These are phyloP conservation scores for Gobius niger DNA, from an alignment of 2,113 vertebrate species.

Conservation along the genomic window DNA sequence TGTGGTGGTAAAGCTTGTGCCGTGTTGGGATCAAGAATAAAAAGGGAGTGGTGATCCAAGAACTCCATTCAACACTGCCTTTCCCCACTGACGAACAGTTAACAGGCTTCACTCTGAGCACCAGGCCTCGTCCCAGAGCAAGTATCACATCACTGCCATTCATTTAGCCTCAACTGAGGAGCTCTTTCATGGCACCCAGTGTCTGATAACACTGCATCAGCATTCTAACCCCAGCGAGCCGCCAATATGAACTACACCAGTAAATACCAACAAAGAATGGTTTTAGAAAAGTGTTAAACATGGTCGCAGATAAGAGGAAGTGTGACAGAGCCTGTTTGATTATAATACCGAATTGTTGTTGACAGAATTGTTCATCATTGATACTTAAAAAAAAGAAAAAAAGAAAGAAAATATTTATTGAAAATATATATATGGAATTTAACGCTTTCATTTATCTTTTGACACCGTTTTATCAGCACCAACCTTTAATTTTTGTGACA, in stretches of 20 bases:
- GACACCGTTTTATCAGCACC: no score
- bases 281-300: neutral
- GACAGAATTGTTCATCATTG: no score
- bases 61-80: neutral
- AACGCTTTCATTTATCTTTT: no score
- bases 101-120: no score
- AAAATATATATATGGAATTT: no score
- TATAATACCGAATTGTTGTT: no score
- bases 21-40: neutral
- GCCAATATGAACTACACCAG: neutral
- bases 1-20: neutral
- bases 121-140: constrained; percentile 8
- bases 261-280: neutral
- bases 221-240: neutral
- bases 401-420: no score
- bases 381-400: no score
- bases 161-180: constrained; percentile 31
- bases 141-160: constrained; percentile 43
- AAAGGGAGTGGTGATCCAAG: no score
- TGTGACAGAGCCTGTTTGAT: no score
- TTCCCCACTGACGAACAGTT: constrained; percentile 13
- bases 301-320: neutral
- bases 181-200: constrained; percentile 28
- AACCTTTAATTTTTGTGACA: neutral
- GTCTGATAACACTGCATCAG: constrained; percentile 17